A percentile compares a stretch with the other conserved stretches of the same genome.
These are phyloP conservation scores for Pseudanteris insignis DNA, from an alignment of 2,888 invertebrate genomes.

Conservation along the genomic window DNA sequence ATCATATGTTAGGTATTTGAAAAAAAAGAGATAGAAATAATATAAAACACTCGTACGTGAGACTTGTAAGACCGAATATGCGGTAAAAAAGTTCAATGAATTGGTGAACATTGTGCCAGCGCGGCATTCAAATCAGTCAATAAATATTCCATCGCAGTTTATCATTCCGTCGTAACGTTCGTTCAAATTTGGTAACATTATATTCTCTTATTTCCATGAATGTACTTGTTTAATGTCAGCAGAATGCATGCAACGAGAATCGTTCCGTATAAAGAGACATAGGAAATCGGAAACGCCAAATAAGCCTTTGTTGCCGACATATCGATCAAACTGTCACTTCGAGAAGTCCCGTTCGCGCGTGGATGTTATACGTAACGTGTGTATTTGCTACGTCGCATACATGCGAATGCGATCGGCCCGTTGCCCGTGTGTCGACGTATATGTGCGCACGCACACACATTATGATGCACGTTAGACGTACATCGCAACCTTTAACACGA, in stretches of 20 bases:
- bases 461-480: constrained; percentile 37
- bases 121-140: constrained; percentile 27
- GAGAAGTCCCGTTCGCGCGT: constrained; percentile 45
- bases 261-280: constrained; percentile 42
- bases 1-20: no score
- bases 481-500: constrained; percentile 38
- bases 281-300: constrained; percentile 46
- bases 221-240: constrained; percentile 45
- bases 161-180: constrained; percentile 33
- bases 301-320: constrained; percentile 45
- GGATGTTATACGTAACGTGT: constrained; percentile 41
- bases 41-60: no score
- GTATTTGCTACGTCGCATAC: constrained; percentile 26
- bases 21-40: no score
- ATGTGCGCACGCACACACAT: no score
- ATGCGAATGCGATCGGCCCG: constrained; percentile 28
- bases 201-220: constrained; percentile 42
- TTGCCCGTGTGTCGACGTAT: constrained; percentile 16
- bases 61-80: no score
- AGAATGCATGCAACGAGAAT: constrained; percentile 34
- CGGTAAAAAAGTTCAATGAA: constrained; percentile 18
- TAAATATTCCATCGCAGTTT: constrained; percentile 38
- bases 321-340: constrained; percentile 47
- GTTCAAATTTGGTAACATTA: constrained; percentile 43
- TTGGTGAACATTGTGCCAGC: constrained; percentile 19